Base-by-base conservation (phyloP, 2,113 vertebrate species). In the Herpailurus yagouaroundi region DNA sequence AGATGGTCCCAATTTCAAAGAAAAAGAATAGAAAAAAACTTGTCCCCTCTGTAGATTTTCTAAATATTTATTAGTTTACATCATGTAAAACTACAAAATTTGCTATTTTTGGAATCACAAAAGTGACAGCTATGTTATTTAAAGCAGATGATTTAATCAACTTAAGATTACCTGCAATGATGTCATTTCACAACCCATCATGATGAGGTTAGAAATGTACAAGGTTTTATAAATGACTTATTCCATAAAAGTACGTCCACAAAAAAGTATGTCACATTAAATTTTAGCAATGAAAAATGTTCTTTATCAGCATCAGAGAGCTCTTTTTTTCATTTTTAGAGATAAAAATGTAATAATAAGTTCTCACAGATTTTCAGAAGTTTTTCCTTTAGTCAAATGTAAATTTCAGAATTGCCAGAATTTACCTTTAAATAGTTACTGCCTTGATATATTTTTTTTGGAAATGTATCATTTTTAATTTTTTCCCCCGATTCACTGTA, bases 321-420 rank as follows among this genome's bases (percentile, higher is more conserved):
- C 11, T 74, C 14, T 55, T 12, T 19, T 76, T 89, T 89, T 74
- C 23, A 38, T 66, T 68, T 50, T 89, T 74, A 31, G 48, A 69
- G 15, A 71, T 25, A 89, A 74, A 83, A 66, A 64, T 88, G 9
- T 41, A 63, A 84, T 94, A 66, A 69, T 87, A 77, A 79, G 10
- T 15, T 41, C 4, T 89, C 21, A 9, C 86, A 92, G 23, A 55
- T 48, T 91, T 92, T 93, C 18, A 71, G 21, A 85, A 71, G 15
- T 10, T 81, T 84, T 94, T 69, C 4, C 3, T 76, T 84, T 57
- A 74, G 45, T 50, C 7, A 80, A 77, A 83, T 60, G 3, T 86
- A 96, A 96, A 94, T 94, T 31, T 19, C 38, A 80, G 33, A 97
- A 93, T 45, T 74, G 36, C 7, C 41, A 45, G 2, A 73, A 68